phyloP scores from a whole-genome alignment of 2,888 invertebrate genomes.

The Sisyra nigra region DNA sequence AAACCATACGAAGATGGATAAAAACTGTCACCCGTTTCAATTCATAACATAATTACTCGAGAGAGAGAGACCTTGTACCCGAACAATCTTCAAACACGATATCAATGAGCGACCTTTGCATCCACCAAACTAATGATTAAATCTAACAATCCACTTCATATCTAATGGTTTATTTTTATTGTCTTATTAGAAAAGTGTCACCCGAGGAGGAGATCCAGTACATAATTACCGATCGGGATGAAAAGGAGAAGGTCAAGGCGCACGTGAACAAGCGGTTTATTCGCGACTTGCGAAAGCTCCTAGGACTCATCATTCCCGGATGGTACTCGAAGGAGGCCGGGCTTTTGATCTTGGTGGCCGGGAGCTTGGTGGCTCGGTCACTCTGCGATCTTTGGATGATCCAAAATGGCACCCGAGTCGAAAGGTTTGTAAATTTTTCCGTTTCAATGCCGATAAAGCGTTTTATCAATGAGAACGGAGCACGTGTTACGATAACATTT shows the following conservation, averaged over 20 bases:
- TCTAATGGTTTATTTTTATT: conserved; percentile 5
- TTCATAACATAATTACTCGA: too few relatives aligned
- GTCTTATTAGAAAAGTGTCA: conserved; percentile 29
- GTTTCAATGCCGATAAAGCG: conserved; percentile 15
- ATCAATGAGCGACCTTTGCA: conserved; percentile 1
- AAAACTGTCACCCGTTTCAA: too few relatives aligned
- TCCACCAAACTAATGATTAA: conserved; percentile 5
- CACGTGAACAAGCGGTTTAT: conserved; percentile 63
- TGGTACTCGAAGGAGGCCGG: conserved; percentile 61
- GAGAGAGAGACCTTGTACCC: too few relatives aligned
- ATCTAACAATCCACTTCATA: too few relatives aligned
- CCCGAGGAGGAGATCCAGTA: conserved; percentile 63
- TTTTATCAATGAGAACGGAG: neutral
- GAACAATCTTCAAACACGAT: too few relatives aligned
- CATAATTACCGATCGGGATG: conserved; percentile 55
- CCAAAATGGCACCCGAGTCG: conserved; percentile 81
- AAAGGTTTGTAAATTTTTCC: conserved; percentile 41
- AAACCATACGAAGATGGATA: too few relatives aligned
- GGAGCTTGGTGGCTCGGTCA: conserved; percentile 71
- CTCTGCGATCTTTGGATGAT: conserved; percentile 97
- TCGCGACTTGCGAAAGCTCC: conserved; percentile 45
- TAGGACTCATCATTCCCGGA: conserved; percentile 67
- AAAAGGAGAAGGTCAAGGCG: conserved; percentile 43
- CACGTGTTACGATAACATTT: neutral
- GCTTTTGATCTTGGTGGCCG: conserved; percentile 56